Evolutionary conservation across 2,797 vertebrate genomes (phyloP), one percentile per base, ranked within the genome.

Genomic region (Lagorchestes hirsutus): DNA sequence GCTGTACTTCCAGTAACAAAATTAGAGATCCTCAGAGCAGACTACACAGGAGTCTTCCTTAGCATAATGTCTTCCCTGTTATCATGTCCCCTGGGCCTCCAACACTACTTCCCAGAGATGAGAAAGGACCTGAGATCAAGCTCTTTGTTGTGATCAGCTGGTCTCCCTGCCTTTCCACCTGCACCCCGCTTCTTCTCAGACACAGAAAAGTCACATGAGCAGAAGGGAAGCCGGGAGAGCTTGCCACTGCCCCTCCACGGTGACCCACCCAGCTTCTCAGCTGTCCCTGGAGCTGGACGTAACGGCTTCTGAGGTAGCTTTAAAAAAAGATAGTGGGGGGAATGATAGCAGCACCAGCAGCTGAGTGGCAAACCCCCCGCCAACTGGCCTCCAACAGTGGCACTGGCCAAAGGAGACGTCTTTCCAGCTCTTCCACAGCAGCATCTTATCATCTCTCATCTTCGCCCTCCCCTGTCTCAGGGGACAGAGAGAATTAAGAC

Each of bases 121-220:
- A 46, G 74, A 54, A 54, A 62, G 82, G 90, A 55, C 40, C 50
- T 3, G 54, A 52, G 40, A 92, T 9, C 27, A 52, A 55, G 13
- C 22, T 82, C n/a, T 82, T 90, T 92, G 16, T 28, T 31, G 1
- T 40, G 9, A 40, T n/a, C 52, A 40, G 31, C 24, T 4, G 34
- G 31, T 87, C 93, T 54, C 55, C 16, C 55, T 2, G 3, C 93
- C 55, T 90, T 24, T 87, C 29, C 93, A 52, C 52, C 52, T 52
- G 6, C 6, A 29, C 58, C 28, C 58, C 82, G 5, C 92, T 28
- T 92, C 90, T 59, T 82, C 92, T 90, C 59, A 96, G 46, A 31
- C 18, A 94, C 82, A 91, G 91, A 90, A 97, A 87, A 90, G 59
- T 54, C 34, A 96, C 24, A 90, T 34, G 0, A 94, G 92, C 40